Evolutionary conservation across 2,888 invertebrate species (phyloP).

Genomic region (Rhabditophanes sp.): DNA sequence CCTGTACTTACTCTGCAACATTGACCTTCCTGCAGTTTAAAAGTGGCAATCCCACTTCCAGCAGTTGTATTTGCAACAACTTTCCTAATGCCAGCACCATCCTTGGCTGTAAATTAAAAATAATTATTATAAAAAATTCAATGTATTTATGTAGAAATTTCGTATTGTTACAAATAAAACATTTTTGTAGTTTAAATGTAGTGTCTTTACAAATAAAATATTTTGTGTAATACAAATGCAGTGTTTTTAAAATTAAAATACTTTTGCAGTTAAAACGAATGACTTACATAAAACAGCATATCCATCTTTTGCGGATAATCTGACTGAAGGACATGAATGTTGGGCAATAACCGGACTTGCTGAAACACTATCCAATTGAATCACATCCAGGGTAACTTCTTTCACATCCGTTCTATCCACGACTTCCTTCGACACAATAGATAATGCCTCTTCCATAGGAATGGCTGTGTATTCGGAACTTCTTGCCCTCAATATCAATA

Average conservation of each 20-base stretch:
- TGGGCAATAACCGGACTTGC: conserved; percentile 9
- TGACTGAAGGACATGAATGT: conserved; percentile 14
- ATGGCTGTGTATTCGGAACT: conserved; percentile 18
- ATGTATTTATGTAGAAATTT: too few relatives aligned
- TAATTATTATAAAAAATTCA: background rate
- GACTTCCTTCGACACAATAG: conserved; percentile 5
- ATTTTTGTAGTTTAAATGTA: too few relatives aligned
- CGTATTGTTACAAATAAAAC: too few relatives aligned
- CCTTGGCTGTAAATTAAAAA: conserved; percentile 12
- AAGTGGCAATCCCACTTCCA: conserved; percentile 5
- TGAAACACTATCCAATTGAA: conserved; percentile 4
- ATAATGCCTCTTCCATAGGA: conserved; percentile 19
- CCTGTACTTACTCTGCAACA: conserved; percentile 76
- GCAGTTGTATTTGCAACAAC: conserved; percentile 26
- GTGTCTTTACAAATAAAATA: too few relatives aligned
- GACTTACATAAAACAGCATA: conserved; percentile 30
- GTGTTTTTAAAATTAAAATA: too few relatives aligned
- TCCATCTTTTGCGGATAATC: conserved; percentile 32
- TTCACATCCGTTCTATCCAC: conserved; percentile 8
- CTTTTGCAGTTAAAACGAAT: too few relatives aligned
- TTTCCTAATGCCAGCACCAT: conserved; percentile 13
- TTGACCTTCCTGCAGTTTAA: conserved; percentile 11
- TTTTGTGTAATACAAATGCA: too few relatives aligned
- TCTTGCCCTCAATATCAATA: too few relatives aligned
- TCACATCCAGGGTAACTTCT: background rate